phyloP scores from a whole-genome alignment of 2,797 vertebrate genomes.

The Coluber constrictor region DNA sequence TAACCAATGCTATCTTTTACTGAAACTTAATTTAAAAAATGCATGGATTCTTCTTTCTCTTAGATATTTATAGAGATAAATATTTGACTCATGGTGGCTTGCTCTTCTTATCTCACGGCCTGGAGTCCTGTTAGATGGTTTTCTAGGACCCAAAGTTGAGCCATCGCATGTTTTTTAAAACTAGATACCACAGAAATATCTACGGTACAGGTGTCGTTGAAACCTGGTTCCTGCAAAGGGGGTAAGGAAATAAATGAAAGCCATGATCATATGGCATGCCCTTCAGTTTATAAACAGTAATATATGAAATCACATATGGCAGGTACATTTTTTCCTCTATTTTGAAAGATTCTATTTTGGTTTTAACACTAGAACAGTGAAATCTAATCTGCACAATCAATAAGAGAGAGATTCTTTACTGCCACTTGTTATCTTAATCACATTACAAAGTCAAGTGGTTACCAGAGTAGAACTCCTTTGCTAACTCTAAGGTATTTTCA shows the following conservation, averaged over 20 bases:
- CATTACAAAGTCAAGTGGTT: constrained; percentile 73
- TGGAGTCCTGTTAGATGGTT: neutral
- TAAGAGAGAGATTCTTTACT: constrained; percentile 69
- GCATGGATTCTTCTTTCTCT: neutral
- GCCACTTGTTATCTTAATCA: constrained; percentile 71
- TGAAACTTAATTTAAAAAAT: neutral
- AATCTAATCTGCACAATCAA: constrained; percentile 70
- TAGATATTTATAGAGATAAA: neutral
- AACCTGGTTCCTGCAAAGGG: neutral
- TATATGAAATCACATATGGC: constrained; percentile 47
- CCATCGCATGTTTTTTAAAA: neutral
- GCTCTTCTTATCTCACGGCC: neutral
- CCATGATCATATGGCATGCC: constrained; percentile 30
- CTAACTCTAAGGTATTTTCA: constrained; percentile 74
- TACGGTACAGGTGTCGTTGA: neutral
- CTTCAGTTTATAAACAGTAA: constrained; percentile 47
- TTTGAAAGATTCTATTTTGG: constrained; percentile 64
- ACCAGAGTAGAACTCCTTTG: constrained; percentile 69
- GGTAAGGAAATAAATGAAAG: neutral
- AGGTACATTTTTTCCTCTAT: constrained; percentile 37
- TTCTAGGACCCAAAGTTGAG: neutral
- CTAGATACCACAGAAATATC: neutral
- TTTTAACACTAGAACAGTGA: constrained; percentile 66
- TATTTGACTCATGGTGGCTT: neutral
- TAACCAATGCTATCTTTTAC: too few relatives aligned